Evolutionary conservation across 1,140 invertebrate genomes (phyloP), one percentile per base, ranked within the genome.

Genomic region (Bursaphelenchus mucronatus): DNA sequence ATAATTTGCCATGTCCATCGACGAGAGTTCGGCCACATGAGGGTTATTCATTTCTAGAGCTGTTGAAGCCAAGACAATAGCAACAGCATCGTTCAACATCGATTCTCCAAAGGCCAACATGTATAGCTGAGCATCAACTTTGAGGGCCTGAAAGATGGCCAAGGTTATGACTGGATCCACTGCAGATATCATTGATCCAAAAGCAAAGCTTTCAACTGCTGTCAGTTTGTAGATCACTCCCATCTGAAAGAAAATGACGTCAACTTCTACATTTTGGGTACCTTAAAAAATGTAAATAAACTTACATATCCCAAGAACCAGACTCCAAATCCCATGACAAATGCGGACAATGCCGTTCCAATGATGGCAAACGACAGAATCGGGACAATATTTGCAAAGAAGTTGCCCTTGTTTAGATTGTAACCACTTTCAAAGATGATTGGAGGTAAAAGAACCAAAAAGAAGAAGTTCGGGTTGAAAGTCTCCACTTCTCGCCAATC

Each of bases 341-440:
- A 89, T 64, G 90, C 89, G 45, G 92, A 94, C 77, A 97, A 87
- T 5, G 92, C 90, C 59, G 94, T 97, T 61, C 94, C 94, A 74
- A 97, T 86, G 82, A 98, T 88, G 61, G 94, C 94, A 84, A 89
- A 96, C 69, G 90, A 92, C 76, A 97, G 86, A 82, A 98, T 97
- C 30, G 94, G 90, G 69, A 94, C 93, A 72, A 97, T 85, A 84
- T 97, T 97, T 67, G 90, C 19, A 30, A 97, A 98, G 83, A 98
- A 97, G 83, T 94, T 90, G 47, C 94, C 94, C 83, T 91, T 87
- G 84, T 97, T 96, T 72, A 97, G 87, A 74, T 90, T 94, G 83
- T 97, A 97, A n/a, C 94, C 94, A 67, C 93, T 93, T 85, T 95
- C 90, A 82, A 97, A 97, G 74, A 98, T 97, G 64, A 98, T 97